These are phyloP conservation scores for Carcina quercana DNA, from an alignment of 2,888 invertebrate species.

Conservation along the genomic window DNA sequence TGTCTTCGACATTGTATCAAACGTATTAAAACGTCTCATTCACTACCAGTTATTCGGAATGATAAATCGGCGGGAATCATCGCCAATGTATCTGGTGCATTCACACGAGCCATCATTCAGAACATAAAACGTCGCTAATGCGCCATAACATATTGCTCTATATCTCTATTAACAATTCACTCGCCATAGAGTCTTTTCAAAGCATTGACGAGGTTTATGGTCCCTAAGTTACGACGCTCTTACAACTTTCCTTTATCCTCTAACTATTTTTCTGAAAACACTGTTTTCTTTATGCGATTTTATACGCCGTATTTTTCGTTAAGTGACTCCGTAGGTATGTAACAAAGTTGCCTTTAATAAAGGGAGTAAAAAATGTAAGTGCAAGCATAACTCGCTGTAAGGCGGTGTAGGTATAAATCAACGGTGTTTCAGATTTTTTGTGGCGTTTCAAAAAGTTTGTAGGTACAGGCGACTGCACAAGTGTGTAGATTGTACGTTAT, in stretches of 20 bases:
- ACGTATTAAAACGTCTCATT: slow-evolving; percentile 4
- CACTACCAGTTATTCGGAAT: slow-evolving; percentile 20
- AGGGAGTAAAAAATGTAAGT: slow-evolving; percentile 54
- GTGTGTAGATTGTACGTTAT: too few species aligned
- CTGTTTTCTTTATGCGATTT: slow-evolving; percentile 70
- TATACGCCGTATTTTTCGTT: slow-evolving; percentile 67
- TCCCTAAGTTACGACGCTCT: slow-evolving; percentile 60
- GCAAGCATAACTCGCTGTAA: slow-evolving; percentile 49
- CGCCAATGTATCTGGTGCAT: slow-evolving; percentile 11
- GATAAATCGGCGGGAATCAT: slow-evolving; percentile 35
- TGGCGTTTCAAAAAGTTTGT: slow-evolving; percentile 30
- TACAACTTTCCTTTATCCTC: slow-evolving; percentile 63
- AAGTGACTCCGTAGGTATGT: slow-evolving; percentile 53
- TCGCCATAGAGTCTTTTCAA: slow-evolving; percentile 59
- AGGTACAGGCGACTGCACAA: too few species aligned
- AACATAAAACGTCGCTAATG: slow-evolving; percentile 66
- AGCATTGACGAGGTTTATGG: slow-evolving; percentile 68
- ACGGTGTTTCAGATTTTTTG: slow-evolving; percentile 46
- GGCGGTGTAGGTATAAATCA: slow-evolving; percentile 63
- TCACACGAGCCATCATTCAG: slow-evolving; percentile 34
- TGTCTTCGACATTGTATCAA: slow-evolving; percentile 8
- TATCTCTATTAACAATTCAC: slow-evolving; percentile 73
- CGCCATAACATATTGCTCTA: slow-evolving; percentile 63
- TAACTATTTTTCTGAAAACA: slow-evolving; percentile 70
- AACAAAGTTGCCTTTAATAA: slow-evolving; percentile 65